Base-by-base conservation (phyloP, 2,888 invertebrate genomes). In the Eilema sororculum region DNA sequence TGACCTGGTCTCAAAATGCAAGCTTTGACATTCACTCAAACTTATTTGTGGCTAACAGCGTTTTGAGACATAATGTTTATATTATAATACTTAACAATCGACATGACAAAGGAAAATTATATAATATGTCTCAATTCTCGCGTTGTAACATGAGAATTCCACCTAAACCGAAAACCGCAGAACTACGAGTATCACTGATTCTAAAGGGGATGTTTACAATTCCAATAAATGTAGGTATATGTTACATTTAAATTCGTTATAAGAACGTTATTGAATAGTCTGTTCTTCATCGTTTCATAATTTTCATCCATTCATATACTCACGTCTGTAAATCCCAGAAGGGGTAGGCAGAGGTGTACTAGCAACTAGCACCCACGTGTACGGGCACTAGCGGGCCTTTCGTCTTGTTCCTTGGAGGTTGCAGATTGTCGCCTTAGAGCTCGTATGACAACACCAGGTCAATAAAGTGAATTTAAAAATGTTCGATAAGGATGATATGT, bases 271-370 rank as follows among this genome's bases (percentile, higher is more conserved):
- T 71, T 76, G 71, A 75, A 74, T 77, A 81, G 83, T 74, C 79
- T 69, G 79, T 81, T 79, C 77, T 72, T 74, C 68, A 71, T 77
- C 74, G 63, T 77, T n/a, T n/a, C n/a, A n/a, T n/a, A n/a, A n/a
- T n/a, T n/a, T n/a, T n/a, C n/a, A n/a, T n/a, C n/a, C n/a, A n/a
- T n/a, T n/a, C n/a, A n/a, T n/a, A n/a, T n/a, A n/a, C n/a, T n/a
- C n/a, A n/a, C n/a, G n/a, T n/a, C n/a, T n/a, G n/a, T n/a, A n/a
- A n/a, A n/a, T n/a, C n/a, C n/a, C n/a, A n/a, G n/a, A n/a, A n/a
- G n/a, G n/a, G n/a, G n/a, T n/a, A n/a, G n/a, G n/a, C n/a, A n/a
- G n/a, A n/a, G n/a, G n/a, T n/a, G n/a, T n/a, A n/a, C n/a, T n/a
- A n/a, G n/a, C n/a, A n/a, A n/a, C n/a, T n/a, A n/a, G n/a, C n/a